These are phyloP conservation scores for Colletes collaris DNA, from an alignment of 2,888 invertebrate genomes.

Conservation along the genomic window DNA sequence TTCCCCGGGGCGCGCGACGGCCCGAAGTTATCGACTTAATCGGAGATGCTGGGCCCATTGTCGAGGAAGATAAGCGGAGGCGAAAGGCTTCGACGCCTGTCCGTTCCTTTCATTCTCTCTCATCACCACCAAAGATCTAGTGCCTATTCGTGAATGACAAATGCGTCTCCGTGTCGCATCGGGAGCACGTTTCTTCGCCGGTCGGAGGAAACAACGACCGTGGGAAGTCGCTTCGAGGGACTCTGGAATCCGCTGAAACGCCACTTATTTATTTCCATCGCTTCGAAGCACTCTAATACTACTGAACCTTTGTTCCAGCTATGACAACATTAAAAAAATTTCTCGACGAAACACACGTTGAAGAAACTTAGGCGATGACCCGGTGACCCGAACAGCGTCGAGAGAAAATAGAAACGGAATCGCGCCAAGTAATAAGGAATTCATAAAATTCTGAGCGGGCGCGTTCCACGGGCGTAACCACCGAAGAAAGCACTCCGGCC, in stretches of 20 bases:
- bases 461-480: not conserved
- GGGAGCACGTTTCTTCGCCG: slow-evolving; percentile 57
- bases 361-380: too few relatives aligned
- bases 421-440: not conserved
- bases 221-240: slow-evolving; percentile 10
- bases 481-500: slow-evolving; percentile 19
- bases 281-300: too few relatives aligned
- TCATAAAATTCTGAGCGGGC: not conserved
- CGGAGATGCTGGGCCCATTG: slow-evolving; percentile 76
- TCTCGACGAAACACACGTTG: too few relatives aligned
- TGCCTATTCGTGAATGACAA: slow-evolving; percentile 79
- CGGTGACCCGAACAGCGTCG: too few relatives aligned
- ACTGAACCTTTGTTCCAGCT: too few relatives aligned
- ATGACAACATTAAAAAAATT: too few relatives aligned
- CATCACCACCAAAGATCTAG: slow-evolving; percentile 77
- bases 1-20: slow-evolving; percentile 43
- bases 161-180: slow-evolving; percentile 67
- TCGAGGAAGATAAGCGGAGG: slow-evolving; percentile 77
- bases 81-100: slow-evolving; percentile 66
- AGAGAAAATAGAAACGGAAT: not conserved
- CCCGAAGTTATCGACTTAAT: slow-evolving; percentile 63
- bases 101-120: slow-evolving; percentile 54
- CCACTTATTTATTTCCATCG: too few relatives aligned
- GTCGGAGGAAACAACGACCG: slow-evolving; percentile 33
- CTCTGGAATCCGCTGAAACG: too few relatives aligned